These are phyloP conservation scores for Protosalanx chinensis DNA, from an alignment of 2,797 vertebrate species.

Conservation along the genomic window DNA sequence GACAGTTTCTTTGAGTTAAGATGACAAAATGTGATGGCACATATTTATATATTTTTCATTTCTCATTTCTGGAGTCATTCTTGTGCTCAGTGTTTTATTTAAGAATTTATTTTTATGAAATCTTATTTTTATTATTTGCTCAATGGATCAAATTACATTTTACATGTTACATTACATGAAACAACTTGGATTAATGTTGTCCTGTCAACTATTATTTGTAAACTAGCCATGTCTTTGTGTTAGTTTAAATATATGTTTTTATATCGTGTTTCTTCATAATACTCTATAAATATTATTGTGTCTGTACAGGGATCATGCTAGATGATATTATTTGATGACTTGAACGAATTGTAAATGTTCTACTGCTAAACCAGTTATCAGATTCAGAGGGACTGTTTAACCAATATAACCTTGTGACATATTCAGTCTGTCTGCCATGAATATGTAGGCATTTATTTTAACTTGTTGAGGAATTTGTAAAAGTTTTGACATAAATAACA, in stretches of 20 bases:
- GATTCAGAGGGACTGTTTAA: constrained; percentile 21
- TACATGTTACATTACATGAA: constrained; percentile 16
- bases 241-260: constrained; percentile 26
- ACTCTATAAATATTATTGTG: constrained; percentile 9
- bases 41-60: constrained; percentile 45
- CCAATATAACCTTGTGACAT: constrained; percentile 12
- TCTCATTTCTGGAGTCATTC: constrained; percentile 20
- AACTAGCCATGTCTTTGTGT: constrained; percentile 10
- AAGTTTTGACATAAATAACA: constrained; percentile 20
- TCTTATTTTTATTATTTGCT: constrained; percentile 43
- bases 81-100: constrained; percentile 42
- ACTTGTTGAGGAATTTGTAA: constrained; percentile 6
- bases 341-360: neutral
- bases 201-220: constrained; percentile 6
- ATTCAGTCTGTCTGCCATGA: neutral
- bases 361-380: constrained; percentile 7
- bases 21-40: constrained; percentile 29
- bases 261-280: constrained; percentile 12
- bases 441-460: constrained; percentile 9
- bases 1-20: neutral
- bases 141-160: constrained; percentile 18
- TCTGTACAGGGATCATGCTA: constrained; percentile 5
- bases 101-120: constrained; percentile 56
- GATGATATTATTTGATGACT: constrained; percentile 7
- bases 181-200: neutral